These are phyloP conservation scores for Cromileptes altivelis DNA, from an alignment of 2,113 vertebrate species.

Conservation along the genomic window DNA sequence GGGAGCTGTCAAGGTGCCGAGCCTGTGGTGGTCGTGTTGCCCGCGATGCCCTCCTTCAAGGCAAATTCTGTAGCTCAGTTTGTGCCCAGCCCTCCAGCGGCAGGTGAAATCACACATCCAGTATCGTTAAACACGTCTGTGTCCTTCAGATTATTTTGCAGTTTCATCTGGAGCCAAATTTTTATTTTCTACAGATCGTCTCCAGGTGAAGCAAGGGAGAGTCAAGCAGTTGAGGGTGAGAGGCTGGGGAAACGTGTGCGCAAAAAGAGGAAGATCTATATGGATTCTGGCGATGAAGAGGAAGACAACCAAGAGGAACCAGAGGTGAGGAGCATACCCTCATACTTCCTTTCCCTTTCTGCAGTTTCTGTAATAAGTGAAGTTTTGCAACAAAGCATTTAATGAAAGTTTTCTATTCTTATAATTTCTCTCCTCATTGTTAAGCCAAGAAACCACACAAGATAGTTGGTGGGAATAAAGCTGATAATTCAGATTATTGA, in stretches of 20 bases:
- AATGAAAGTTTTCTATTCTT: not conserved
- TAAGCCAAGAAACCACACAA: not conserved
- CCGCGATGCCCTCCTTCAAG: constrained; percentile 84
- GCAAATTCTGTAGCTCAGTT: constrained; percentile 82
- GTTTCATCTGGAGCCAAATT: not conserved
- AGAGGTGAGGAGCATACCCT: constrained; percentile 75
- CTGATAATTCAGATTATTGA: not conserved
- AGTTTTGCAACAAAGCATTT: not conserved
- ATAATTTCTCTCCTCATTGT: not conserved
- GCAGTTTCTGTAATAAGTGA: not conserved
- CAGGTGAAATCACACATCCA: constrained; percentile 71
- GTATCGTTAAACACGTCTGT: not conserved
- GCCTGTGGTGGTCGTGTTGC: constrained; percentile 77
- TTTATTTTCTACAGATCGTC: constrained; percentile 72
- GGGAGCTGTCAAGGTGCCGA: constrained; percentile 78
- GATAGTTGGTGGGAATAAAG: not conserved
- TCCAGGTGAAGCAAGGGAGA: constrained; percentile 79
- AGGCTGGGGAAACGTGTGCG: constrained; percentile 89
- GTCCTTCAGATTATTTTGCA: not conserved
- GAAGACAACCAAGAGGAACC: constrained; percentile 90
- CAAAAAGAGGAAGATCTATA: constrained; percentile 91
- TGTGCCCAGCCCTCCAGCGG: constrained; percentile 87
- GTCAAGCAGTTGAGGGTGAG: constrained; percentile 82
- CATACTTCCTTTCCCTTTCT: too few species aligned
- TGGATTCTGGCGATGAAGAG: constrained; percentile 93